Base-by-base conservation (phyloP, 2,797 vertebrate genomes). In the Notoglanidium macrostoma region DNA sequence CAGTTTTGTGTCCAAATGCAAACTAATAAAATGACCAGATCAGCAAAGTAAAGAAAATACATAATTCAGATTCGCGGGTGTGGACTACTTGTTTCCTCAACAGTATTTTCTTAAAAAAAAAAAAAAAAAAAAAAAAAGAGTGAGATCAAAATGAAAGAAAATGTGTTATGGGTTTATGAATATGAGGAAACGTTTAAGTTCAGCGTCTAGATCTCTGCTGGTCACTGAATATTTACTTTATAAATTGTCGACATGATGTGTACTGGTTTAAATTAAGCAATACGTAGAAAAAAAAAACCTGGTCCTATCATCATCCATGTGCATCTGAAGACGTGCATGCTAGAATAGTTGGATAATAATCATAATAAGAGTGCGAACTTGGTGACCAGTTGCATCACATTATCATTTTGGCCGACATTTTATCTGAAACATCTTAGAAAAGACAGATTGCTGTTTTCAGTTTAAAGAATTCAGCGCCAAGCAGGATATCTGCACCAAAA, bases 211-310 rank as follows among this genome's bases (percentile, higher is more conserved):
- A 32, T 51, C 14, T 32, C 1, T 21, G 15, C 5, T 54, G n/a
- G 7, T 74, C 44, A 76, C 1, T 68, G 49, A 77, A n/a, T 46
- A 29, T 84, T 67, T 78, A 67, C 54, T 83, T 77, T 55, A 32
- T 26, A 76, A n/a, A 83, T 65, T 35, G 32, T 19, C 11, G 35
- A 74, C 72, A 21, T 11, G 5, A 12, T 57, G 21, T 65, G 14
- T 7, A 65, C 12, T 23, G 67, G 26, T 86, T 81, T 59, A 80
- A 32, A 80, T 72, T 35, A 59, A 81, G 17, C 44, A 73, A 73
- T 81, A 61, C 49, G 49, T 35, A 49, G 29, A 80, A 55, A 19
- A 29, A 65, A 57, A 79, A 63, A 15, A 5, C 2, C 10, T 19
- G 21, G 55, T 44, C 19, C 57, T 35, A 9, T 81, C 23, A 57